Conservation (phyloP, 2,113 vertebrate genomes). For the Pteronura brasiliensis region DNA sequence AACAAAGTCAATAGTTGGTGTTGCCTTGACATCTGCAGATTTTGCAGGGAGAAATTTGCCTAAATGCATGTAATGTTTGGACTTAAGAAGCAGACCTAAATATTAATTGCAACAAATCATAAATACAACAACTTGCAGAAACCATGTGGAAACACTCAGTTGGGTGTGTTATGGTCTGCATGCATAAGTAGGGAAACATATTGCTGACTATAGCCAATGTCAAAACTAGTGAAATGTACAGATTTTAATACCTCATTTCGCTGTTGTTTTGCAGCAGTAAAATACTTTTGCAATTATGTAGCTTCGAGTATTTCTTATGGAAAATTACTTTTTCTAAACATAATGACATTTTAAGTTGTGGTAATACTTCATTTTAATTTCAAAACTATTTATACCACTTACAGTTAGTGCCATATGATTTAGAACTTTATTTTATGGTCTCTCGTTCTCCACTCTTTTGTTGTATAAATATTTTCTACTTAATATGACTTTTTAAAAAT, state of each 20-base stretch:
- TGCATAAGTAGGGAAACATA: neutral
- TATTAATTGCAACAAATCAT: constrained; percentile 50
- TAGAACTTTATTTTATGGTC: constrained; percentile 18
- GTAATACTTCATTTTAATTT: constrained; percentile 61
- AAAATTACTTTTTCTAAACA: constrained; percentile 61
- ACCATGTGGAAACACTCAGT: constrained; percentile 22
- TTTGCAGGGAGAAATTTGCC: neutral
- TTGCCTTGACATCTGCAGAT: neutral
- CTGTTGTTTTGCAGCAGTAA: constrained; percentile 53
- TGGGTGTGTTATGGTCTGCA: neutral
- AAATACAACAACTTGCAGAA: constrained; percentile 12
- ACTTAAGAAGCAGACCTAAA: neutral
- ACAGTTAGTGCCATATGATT: neutral
- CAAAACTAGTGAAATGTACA: constrained; percentile 29
- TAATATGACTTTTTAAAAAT: neutral
- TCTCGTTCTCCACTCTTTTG: neutral
- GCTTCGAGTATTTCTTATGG: constrained; percentile 33
- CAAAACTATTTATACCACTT: constrained; percentile 47
- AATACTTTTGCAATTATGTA: constrained; percentile 44
- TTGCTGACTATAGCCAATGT: neutral
- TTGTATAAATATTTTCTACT: constrained; percentile 12
- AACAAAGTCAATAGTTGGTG: neutral
- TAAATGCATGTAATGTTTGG: neutral
- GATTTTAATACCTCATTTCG: constrained; percentile 53
- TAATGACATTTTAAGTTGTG: constrained; percentile 54